Evolutionary conservation across 2,113 vertebrate species (phyloP).

Genomic region (Pollimyrus isidori): DNA sequence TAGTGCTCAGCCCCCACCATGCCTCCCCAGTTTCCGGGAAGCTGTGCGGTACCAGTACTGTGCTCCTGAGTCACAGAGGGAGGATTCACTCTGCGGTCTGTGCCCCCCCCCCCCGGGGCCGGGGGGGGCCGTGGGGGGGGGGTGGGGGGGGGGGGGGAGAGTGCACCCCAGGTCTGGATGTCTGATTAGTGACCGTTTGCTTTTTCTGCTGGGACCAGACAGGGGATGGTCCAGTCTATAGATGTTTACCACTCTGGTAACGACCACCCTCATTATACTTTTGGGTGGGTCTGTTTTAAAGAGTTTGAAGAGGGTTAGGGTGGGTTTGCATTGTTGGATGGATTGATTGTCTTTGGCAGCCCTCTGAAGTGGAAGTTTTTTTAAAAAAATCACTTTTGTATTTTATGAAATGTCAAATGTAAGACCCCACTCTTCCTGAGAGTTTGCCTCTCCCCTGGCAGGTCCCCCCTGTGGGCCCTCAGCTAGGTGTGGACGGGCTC

Average conservation of each 20-base stretch:
- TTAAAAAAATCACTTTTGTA: not conserved
- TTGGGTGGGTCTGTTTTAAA: not conserved
- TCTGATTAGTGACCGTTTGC: not conserved
- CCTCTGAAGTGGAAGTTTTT: not conserved
- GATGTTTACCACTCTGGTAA: not conserved
- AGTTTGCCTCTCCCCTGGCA: constrained; percentile 38
- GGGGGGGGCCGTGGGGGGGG: not conserved
- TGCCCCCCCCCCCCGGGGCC: not conserved
- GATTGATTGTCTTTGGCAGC: not conserved
- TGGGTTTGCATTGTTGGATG: not conserved
- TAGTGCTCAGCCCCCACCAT: not conserved
- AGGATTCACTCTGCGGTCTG: constrained; percentile 15
- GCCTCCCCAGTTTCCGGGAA: constrained; percentile 22
- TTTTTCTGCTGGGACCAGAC: not conserved
- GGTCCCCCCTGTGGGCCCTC: constrained; percentile 69
- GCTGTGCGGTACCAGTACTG: constrained; percentile 40
- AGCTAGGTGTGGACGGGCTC: not conserved
- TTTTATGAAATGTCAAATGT: not conserved
- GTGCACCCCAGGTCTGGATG: not conserved
- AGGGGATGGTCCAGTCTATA: not conserved
- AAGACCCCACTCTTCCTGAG: constrained; percentile 5
- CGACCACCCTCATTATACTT: not conserved
- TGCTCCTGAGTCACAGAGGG: constrained; percentile 19
- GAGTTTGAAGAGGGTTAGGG: not conserved
- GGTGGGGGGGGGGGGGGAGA: not conserved